Evolutionary conservation across 37 sponge, comb jelly and placozoan species (phyloP), one percentile per base, ranked within the genome.

Genomic region (Bolinopsis microptera): DNA sequence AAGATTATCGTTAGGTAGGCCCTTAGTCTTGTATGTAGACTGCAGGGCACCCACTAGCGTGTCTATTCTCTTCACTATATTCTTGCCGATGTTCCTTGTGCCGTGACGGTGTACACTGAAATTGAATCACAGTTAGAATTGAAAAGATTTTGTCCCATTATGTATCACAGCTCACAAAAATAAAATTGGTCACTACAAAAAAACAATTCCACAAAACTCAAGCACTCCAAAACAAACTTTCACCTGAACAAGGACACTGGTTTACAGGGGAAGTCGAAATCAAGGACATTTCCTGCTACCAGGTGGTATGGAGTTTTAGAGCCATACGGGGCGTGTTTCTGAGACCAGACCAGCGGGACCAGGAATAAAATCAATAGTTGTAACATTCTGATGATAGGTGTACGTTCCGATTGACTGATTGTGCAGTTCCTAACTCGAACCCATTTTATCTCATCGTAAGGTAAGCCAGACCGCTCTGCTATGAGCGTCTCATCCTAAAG

Each of bases 21-120:
- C 61, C 3, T 77, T 18, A 34, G 35, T 21, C 28, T 25, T 40
- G 61, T 28, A 86, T 21, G 38, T 35, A 16, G 40, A 1, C 25
- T 41, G 32, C 5, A 86, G 90, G 3, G 90, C 40, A 35, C 30
- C 36, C n/a, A 86, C 28, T 18, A 86, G 90, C 26, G 39, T 18
- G 31, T 86, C 48, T 33, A 86, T 86, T 38, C 35, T 86, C 61
- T 86, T 38, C 0, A 86, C 61, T 1, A 33, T 22, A 25, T 86
- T 86, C 61, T 86, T 34, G 22, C 90, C 90, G 41, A 86, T 40
- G 35, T 86, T 86, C 26, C 90, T 37, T 39, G 90, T 86, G 0
- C 90, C 90, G 30, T 86, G 90, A 26, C 90, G 90, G 31, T 86
- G 90, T 39, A 86, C 26, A 86, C 90, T 86, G 90, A 86, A 86